phyloP scores from a whole-genome alignment of 2,797 vertebrate genomes.

The Notoglanidium macrostoma region DNA sequence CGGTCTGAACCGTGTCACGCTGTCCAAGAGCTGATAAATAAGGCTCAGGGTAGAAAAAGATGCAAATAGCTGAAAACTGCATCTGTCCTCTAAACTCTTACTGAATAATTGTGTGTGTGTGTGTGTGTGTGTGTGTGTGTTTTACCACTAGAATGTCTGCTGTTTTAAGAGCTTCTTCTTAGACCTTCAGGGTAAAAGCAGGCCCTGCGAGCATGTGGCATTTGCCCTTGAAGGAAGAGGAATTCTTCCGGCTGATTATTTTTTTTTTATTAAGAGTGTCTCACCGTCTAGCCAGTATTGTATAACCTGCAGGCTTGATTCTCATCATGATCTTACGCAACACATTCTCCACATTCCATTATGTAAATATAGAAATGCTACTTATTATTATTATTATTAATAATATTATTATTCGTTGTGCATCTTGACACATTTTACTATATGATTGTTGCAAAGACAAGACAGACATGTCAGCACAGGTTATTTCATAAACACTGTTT shows the following conservation, averaged over 20 bases:
- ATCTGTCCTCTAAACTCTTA: not conserved
- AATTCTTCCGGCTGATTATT: constrained; percentile 45
- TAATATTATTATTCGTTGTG: too few species aligned
- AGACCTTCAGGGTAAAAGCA: constrained; percentile 16
- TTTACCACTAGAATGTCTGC: constrained; percentile 24
- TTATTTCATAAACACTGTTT: constrained; percentile 3
- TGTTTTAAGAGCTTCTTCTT: constrained; percentile 28
- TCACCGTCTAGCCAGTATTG: not conserved
- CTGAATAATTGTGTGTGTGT: not conserved
- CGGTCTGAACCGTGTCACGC: constrained; percentile 51
- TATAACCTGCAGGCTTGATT: not conserved
- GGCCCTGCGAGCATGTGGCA: constrained; percentile 28
- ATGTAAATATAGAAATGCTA: not conserved
- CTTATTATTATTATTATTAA: not conserved
- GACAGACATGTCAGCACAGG: constrained; percentile 6
- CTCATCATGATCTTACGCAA: not conserved
- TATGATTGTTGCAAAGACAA: not conserved
- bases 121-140: too few species aligned
- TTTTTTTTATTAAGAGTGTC: not conserved
- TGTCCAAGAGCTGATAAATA: constrained; percentile 29
- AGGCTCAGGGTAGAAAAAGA: not conserved
- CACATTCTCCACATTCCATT: not conserved
- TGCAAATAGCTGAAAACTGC: not conserved
- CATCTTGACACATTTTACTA: not conserved
- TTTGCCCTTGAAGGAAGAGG: constrained; percentile 45